Evolutionary conservation across 1,140 invertebrate genomes (phyloP), one percentile per base, ranked within the genome.

Genomic region (Xylocopa sonorina): DNA sequence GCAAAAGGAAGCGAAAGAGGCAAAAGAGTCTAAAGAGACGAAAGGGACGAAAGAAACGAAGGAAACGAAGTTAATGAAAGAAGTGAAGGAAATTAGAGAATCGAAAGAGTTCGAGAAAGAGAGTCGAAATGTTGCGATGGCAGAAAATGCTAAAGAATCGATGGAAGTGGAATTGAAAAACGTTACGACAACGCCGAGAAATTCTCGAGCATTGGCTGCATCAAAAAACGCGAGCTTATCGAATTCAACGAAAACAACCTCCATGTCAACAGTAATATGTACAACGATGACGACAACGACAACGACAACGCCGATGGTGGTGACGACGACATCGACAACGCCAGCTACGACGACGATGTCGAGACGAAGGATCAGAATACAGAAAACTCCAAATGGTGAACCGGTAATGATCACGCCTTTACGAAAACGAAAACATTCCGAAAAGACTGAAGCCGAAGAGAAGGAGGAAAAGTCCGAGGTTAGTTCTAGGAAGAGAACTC

Each of bases 401-500:
- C 66, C 71, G 27, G 24, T 68, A 6, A 21, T 74, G 27, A 7
- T 24, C 16, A 88, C 89, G 1, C 85, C 89, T 24, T 41, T 85
- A 10, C 88, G 90, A 67, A 93, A 92, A 89, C 91, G 92, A 51
- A 93, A 91, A 92, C 92, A 92, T 91, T 93, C 92, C 88, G 93
- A 93, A 82, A 92, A 90, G 87, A 89, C 85, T 86, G 91, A 91
- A 72, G 21, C 60, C 24, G 91, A 91, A 18, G 90, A 92, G 24
- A 84, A 86, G 21, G 91, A 89, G 38, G 89, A 89, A 24, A 86
- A 75, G 34, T 32, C 58, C 4, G 83, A 89, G 12, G 63, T 73
- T 12, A 85, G 69, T 10, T 79, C 78, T 51, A 89, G 89, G 24
- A 91, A 92, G 24, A 86, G 89, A 32, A 91, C 88, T 41, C 87